These are phyloP conservation scores for Mastomys coucha DNA, from an alignment of 2,113 vertebrate species.

Conservation along the genomic window DNA sequence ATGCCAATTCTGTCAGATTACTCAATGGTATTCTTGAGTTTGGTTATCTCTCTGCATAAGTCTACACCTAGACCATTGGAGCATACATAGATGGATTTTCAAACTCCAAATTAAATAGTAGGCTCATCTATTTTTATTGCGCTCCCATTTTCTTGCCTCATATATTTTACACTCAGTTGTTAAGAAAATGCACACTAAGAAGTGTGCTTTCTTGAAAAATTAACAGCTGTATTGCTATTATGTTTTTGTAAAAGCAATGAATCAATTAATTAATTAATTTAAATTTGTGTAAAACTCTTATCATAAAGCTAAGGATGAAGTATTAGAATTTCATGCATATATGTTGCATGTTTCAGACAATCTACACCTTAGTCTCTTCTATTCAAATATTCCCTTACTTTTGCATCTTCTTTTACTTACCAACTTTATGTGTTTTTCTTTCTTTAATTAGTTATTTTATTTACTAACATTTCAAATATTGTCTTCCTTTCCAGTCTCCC, in stretches of 20 bases:
- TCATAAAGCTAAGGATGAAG: background rate
- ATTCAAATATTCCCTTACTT: background rate
- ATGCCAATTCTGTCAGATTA: background rate
- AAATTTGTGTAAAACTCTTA: background rate
- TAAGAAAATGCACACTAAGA: background rate
- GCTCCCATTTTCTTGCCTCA: background rate
- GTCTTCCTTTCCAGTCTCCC: no score
- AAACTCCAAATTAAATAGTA: background rate
- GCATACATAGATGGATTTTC: background rate
- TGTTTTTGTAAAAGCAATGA: background rate
- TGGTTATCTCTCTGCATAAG: no score
- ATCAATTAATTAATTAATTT: background rate
- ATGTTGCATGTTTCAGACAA: background rate
- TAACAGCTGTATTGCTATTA: background rate
- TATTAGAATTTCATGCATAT: background rate
- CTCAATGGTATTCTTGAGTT: background rate
- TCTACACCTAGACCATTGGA: background rate
- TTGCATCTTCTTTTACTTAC: background rate
- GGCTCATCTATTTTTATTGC: background rate
- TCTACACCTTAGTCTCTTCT: background rate
- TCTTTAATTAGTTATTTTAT: no score
- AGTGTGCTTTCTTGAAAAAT: background rate
- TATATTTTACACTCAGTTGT: background rate
- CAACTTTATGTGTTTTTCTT: background rate
- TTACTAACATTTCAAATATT: no score